These are phyloP conservation scores for Phaenicophaeus curvirostris DNA, from an alignment of 2,797 vertebrate genomes.

Conservation along the genomic window DNA sequence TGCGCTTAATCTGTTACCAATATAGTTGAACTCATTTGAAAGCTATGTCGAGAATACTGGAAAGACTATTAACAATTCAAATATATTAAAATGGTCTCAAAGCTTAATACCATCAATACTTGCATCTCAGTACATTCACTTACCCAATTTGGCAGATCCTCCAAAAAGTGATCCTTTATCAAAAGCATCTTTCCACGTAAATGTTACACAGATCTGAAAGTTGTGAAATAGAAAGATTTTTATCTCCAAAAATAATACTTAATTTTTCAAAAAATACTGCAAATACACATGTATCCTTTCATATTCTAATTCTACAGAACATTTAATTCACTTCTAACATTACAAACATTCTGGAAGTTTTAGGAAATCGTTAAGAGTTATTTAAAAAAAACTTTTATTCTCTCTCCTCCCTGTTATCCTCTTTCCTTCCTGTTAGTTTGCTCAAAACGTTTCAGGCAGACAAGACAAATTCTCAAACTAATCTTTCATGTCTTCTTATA, in stretches of 20 bases:
- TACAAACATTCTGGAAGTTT: background rate
- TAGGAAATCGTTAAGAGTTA: background rate
- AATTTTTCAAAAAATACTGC: background rate
- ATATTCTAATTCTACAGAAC: background rate
- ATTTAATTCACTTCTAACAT: background rate
- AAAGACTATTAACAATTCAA: background rate
- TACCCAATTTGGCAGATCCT: conserved; percentile 95
- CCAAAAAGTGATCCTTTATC: conserved; percentile 99
- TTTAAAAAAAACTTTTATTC: background rate
- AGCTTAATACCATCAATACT: background rate
- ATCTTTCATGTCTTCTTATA: background rate
- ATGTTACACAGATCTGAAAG: conserved; percentile 92
- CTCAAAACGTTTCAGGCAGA: background rate
- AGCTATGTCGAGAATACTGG: background rate
- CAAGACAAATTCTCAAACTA: background rate
- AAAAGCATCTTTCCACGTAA: conserved; percentile 99
- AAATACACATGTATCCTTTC: background rate
- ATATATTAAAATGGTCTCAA: background rate
- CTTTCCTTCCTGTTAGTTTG: background rate
- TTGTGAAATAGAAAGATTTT: background rate
- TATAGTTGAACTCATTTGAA: background rate
- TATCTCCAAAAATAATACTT: background rate
- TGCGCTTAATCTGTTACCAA: background rate
- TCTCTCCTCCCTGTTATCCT: too few relatives aligned
- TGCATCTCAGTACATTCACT: conserved; percentile 40